Percentiles rank a stretch among this genome's conserved stretches.
These are phyloP conservation scores for Micrasema longulum DNA, from an alignment of 1,140 invertebrate species.

Conservation along the genomic window DNA sequence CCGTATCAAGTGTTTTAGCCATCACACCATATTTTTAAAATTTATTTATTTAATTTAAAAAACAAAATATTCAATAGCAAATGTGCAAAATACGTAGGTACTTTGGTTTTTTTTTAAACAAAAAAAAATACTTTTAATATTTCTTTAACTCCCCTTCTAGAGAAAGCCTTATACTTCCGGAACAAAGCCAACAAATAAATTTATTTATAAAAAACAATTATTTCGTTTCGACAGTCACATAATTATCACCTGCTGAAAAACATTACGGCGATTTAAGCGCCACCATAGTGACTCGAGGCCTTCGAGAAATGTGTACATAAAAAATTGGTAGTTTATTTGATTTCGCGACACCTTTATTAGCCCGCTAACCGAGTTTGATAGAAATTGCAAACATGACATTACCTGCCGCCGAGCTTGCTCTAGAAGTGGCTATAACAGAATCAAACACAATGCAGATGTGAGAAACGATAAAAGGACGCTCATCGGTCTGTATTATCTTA, in stretches of 20 bases:
- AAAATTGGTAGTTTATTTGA: slow-evolving; percentile 23
- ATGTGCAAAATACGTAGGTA: too few relatives aligned
- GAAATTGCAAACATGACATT: slow-evolving; percentile 38
- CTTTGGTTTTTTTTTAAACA: too few relatives aligned
- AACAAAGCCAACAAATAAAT: too few relatives aligned
- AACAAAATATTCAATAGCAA: too few relatives aligned
- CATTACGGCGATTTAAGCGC: not conserved
- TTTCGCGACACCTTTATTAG: slow-evolving; percentile 32
- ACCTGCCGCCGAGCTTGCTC: slow-evolving; percentile 10
- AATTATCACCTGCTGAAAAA: slow-evolving; percentile 9
- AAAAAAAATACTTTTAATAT: too few relatives aligned
- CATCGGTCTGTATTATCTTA: slow-evolving; percentile 3
- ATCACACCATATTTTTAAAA: too few relatives aligned
- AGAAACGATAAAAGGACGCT: slow-evolving; percentile 44
- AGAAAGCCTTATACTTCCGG: too few relatives aligned
- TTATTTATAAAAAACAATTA: too few relatives aligned
- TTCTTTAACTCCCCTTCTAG: too few relatives aligned
- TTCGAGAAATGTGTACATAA: not conserved
- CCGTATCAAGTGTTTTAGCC: too few relatives aligned
- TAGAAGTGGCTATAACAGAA: slow-evolving; percentile 29
- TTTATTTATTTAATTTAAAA: too few relatives aligned
- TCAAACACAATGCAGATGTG: slow-evolving; percentile 26
- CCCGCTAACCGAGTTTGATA: slow-evolving; percentile 30
- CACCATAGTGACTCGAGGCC: slow-evolving; percentile 3
- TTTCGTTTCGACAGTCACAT: too few relatives aligned